Conservation (phyloP, 2,797 vertebrate species). For the Chelidonichthys spinosus region DNA sequence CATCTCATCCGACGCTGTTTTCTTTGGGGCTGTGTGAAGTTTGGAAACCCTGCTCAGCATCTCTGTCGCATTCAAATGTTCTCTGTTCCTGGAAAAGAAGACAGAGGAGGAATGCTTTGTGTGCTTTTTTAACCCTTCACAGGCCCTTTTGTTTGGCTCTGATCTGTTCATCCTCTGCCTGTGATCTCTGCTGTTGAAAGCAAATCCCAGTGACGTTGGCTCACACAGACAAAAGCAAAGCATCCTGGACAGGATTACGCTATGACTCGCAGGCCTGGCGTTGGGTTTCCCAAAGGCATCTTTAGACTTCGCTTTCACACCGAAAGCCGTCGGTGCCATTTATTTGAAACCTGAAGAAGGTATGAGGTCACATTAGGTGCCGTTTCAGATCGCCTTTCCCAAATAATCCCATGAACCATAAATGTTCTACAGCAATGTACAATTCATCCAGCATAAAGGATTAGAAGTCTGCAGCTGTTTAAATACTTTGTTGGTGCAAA, state of each 20-base stretch:
- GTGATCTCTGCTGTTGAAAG: constrained; percentile 60
- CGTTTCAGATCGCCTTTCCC: not conserved
- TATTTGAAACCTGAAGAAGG: constrained; percentile 6
- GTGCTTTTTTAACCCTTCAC: constrained; percentile 67
- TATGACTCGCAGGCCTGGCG: constrained; percentile 22
- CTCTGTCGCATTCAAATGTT: constrained; percentile 45
- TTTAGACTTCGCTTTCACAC: constrained; percentile 43
- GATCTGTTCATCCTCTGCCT: constrained; percentile 59
- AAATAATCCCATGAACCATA: not conserved
- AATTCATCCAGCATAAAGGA: not conserved
- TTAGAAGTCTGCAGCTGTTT: not conserved
- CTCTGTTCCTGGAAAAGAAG: constrained; percentile 56
- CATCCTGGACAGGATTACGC: constrained; percentile 52
- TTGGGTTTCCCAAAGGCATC: constrained; percentile 49
- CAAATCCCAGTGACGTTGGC: constrained; percentile 52
- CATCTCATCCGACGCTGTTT: not conserved
- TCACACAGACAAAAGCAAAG: constrained; percentile 44
- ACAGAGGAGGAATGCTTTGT: constrained; percentile 61
- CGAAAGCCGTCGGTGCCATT: not conserved
- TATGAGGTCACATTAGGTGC: not conserved
- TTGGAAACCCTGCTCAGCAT: constrained; percentile 3
- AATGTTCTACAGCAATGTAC: not conserved
- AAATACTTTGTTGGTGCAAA: not conserved
- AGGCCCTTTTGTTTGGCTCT: constrained; percentile 53
- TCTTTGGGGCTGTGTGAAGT: constrained; percentile 20